Percentiles rank a stretch among this genome's conserved stretches.
These are phyloP conservation scores for Oxyteleia sp. DNA, from an alignment of 2,888 invertebrate genomes.

Conservation along the genomic window DNA sequence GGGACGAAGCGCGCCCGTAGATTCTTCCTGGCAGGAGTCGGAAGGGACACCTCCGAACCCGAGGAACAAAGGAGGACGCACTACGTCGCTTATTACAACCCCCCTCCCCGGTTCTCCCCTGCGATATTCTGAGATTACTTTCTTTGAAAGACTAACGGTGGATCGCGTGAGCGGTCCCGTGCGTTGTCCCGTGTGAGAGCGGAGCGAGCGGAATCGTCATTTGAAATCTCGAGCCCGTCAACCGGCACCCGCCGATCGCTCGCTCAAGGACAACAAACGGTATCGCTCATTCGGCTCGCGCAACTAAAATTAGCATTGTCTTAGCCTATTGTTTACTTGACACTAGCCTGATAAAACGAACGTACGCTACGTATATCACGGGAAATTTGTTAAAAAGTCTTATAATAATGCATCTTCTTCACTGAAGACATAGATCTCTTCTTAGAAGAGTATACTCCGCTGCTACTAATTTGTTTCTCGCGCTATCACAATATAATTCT, in stretches of 20 bases:
- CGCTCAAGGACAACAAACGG: conserved; percentile 2
- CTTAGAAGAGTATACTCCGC: conserved; percentile 79
- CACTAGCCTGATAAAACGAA: conserved; percentile 72
- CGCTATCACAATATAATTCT: conserved; percentile 82
- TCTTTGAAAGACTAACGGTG: conserved; percentile 66
- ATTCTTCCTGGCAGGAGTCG: background rate
- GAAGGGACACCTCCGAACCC: background rate
- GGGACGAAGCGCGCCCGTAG: conserved; percentile 26
- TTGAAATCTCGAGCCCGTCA: conserved; percentile 2
- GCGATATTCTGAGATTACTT: conserved; percentile 65
- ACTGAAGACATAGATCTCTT: conserved; percentile 82
- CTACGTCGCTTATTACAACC: conserved; percentile 32
- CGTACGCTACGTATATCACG: conserved; percentile 81
- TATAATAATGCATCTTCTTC: conserved; percentile 82
- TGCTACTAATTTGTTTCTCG: conserved; percentile 80
- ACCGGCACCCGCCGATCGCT: background rate
- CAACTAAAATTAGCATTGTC: conserved; percentile 66
- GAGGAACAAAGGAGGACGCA: background rate
- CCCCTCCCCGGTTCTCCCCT: conserved; percentile 13
- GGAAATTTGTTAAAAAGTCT: conserved; percentile 84
- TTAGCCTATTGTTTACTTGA: conserved; percentile 61
- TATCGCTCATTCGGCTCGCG: conserved; percentile 30
- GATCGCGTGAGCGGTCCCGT: conserved; percentile 22
- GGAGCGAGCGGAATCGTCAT: conserved; percentile 4
- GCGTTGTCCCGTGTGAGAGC: background rate